Evolutionary conservation across 2,888 invertebrate species (phyloP).

Genomic region (Ischnus inquisitorius): DNA sequence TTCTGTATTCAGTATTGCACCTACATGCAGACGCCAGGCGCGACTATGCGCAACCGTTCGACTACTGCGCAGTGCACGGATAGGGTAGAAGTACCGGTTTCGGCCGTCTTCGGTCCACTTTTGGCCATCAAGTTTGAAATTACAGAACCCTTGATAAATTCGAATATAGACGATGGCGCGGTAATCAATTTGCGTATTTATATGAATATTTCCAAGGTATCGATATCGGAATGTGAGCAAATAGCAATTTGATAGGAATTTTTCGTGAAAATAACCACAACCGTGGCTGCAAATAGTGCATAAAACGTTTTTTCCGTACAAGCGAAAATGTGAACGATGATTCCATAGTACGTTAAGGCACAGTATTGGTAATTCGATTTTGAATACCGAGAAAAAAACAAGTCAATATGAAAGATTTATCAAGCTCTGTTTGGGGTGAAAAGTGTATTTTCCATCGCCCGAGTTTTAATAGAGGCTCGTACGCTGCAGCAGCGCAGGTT

Average conservation of each 20-base stretch:
- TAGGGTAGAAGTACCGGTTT: constrained; percentile 17
- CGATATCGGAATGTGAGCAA: too few species aligned
- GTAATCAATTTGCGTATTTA: too few species aligned
- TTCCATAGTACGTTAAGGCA: too few species aligned
- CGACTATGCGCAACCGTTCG: constrained; percentile 18
- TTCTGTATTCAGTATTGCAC: constrained; percentile 55
- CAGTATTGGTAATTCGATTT: neutral
- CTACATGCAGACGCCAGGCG: constrained; percentile 46
- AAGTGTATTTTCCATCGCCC: constrained; percentile 11
- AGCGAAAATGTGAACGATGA: too few species aligned
- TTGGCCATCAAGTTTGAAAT: too few species aligned
- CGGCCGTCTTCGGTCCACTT: too few species aligned
- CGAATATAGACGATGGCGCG: too few species aligned
- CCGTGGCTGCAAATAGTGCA: too few species aligned
- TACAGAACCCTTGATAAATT: constrained; percentile 10
- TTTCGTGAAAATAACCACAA: too few species aligned
- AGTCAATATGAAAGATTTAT: neutral
- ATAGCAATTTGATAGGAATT: too few species aligned
- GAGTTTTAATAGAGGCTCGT: constrained; percentile 11
- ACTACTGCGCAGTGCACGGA: constrained; percentile 4
- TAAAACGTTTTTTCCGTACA: too few species aligned
- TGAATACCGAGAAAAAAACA: neutral
- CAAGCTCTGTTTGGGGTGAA: neutral
- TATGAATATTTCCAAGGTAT: too few species aligned
- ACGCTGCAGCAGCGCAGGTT: neutral